Evolutionary conservation across 2,888 invertebrate genomes (phyloP), one percentile per base, ranked within the genome.

Genomic region (Synanthedon formicaeformis): DNA sequence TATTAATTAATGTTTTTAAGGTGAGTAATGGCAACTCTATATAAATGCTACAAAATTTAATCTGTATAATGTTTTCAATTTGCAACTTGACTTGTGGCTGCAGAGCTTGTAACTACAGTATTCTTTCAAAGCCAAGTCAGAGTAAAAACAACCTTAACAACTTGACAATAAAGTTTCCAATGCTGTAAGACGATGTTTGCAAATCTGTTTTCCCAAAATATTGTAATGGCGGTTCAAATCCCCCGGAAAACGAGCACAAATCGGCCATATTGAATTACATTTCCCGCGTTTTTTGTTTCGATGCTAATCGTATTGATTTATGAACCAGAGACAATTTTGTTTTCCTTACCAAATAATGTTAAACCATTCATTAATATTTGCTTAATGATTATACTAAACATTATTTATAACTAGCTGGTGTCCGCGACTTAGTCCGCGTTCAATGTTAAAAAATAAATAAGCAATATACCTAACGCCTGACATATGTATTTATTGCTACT

Each of bases 11-110:
- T 18, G 18, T 18, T 18, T 18, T 18, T 18, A 18, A 18, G 2
- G 18, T 18, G 18, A 18, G 18, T 18, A 18, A 18, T 18, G 18
- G 18, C 18, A 18, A 18, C 78, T 75, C 75, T 65, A 56, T 70
- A 61, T 14, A 58, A 52, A 57, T 71, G 66, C 58, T 18, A 52
- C 51, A 59, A 69, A 67, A 75, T 78, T 79, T 75, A 79, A 80
- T 80, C 77, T 76, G 71, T 77, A 71, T 78, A 78, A 79, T 78
- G 80, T 76, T 78, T 78, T 71, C 71, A 73, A 78, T 77, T 78
- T 74, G 71, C 73, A 71, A 73, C 76, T 76, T 78, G 77, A 75
- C 78, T 78, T 78, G 78, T 71, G 75, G 75, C 71, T 64, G 65
- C 64, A 60, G 45, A 14, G 13, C 14, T 45, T 45, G 45, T 45